Evolutionary conservation across 2,113 vertebrate genomes (phyloP).

Genomic region (Phrynosoma blainvillii): DNA sequence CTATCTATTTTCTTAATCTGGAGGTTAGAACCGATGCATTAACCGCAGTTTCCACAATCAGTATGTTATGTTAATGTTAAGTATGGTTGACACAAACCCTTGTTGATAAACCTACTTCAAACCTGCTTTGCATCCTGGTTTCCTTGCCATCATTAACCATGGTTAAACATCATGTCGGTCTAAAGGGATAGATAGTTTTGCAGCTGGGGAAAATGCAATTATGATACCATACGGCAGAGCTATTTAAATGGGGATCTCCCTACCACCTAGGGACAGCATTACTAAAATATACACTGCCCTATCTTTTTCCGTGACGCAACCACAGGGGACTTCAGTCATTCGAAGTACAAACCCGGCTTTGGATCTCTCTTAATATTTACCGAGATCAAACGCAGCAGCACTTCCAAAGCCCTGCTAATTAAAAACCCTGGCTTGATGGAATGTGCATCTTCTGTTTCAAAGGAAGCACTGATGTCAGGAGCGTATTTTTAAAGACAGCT

Average conservation of each 20-base stretch:
- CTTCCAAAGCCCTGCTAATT: conserved; percentile 15
- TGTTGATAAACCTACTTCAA: not conserved
- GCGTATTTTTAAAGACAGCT: not conserved
- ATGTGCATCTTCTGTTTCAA: not conserved
- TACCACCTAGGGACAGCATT: not conserved
- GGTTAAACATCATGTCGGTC: not conserved
- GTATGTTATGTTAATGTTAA: not conserved
- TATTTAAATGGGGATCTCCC: not conserved
- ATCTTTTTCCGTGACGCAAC: not conserved
- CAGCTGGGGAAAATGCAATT: not conserved
- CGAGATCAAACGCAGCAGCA: conserved; percentile 4
- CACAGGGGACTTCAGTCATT: not conserved
- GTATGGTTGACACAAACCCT: not conserved
- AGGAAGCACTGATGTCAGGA: not conserved
- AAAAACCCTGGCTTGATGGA: not conserved
- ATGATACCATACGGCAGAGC: not conserved
- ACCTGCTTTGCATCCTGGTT: not conserved
- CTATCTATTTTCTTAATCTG: no score
- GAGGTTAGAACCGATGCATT: no score
- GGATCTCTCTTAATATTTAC: conserved; percentile 6
- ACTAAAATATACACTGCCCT: not conserved
- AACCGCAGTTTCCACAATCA: not conserved
- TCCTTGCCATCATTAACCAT: not conserved
- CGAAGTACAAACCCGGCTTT: not conserved
- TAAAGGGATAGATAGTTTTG: not conserved